phyloP scores from a whole-genome alignment of 2,888 invertebrate species.

The Caenorhabditis doughertyi region DNA sequence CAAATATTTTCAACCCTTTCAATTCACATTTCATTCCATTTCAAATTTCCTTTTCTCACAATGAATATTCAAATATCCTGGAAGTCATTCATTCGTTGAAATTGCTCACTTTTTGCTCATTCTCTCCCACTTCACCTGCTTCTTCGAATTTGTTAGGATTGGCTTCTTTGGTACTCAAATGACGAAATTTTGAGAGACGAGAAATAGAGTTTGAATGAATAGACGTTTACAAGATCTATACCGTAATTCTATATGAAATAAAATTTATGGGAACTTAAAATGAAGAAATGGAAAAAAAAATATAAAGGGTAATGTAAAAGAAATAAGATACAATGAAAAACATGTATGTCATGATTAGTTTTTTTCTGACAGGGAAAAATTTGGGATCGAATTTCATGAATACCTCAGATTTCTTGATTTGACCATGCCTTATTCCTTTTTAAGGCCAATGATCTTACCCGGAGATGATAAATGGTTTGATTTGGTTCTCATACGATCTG shows the following conservation, averaged over 20 bases:
- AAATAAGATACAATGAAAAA: too few relatives aligned
- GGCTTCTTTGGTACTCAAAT: too few relatives aligned
- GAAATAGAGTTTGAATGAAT: neutral
- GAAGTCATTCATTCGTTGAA: constrained; percentile 26
- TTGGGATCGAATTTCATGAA: neutral
- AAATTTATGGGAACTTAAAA: too few relatives aligned
- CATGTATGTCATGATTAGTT: neutral
- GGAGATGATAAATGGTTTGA: too few relatives aligned
- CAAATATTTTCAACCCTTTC: neutral
- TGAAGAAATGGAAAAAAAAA: too few relatives aligned
- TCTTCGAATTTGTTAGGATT: neutral
- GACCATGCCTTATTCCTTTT: neutral
- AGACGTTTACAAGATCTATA: too few relatives aligned
- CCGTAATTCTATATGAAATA: too few relatives aligned
- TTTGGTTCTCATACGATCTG: too few relatives aligned
- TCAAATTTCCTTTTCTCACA: neutral
- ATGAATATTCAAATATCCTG: constrained; percentile 10
- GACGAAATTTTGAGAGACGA: neutral
- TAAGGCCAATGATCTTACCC: too few relatives aligned
- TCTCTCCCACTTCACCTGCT: neutral
- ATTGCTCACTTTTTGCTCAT: constrained; percentile 3
- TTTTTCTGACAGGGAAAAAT: neutral
- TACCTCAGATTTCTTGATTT: neutral
- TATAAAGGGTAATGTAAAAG: too few relatives aligned
- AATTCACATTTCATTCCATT: too few relatives aligned